phyloP scores from a whole-genome alignment of 2,888 invertebrate species.

The Drosophila peninsularis region DNA sequence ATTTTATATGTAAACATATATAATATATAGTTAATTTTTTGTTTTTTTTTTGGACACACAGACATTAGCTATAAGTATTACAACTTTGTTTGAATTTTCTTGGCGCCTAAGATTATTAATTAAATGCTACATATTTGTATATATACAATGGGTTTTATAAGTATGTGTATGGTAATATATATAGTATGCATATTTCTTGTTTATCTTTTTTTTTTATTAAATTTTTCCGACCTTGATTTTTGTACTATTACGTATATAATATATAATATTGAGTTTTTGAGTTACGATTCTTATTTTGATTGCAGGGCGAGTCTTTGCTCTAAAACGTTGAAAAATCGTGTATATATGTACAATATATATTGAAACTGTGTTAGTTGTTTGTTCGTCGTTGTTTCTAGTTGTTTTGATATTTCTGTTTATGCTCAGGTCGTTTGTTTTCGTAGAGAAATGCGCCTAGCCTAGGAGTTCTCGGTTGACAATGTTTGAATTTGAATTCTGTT shows the following conservation, averaged over 20 bases:
- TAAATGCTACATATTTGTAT: conserved; percentile 54
- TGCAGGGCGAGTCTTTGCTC: conserved; percentile 39
- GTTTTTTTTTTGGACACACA: conserved; percentile 58
- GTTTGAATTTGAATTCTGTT: conserved; percentile 43
- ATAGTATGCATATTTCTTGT: conserved; percentile 10
- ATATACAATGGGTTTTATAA: conserved; percentile 35
- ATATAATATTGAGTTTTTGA: conserved; percentile 50
- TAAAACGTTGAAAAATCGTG: conserved; percentile 18
- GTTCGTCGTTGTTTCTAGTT: conserved; percentile 11
- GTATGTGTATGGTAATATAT: conserved; percentile 16
- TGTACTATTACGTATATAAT: conserved; percentile 60
- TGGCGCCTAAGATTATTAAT: conserved; percentile 30
- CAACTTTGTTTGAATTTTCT: conserved; percentile 36
- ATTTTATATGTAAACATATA: no score
- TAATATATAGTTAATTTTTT: conserved; percentile 31
- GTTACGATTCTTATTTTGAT: conserved; percentile 45
- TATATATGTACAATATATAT: conserved; percentile 16
- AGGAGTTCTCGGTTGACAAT: no score
- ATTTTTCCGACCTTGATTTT: conserved; percentile 39
- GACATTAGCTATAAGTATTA: conserved; percentile 53
- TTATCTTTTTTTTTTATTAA: conserved; percentile 6
- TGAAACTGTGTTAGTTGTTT: conserved; percentile 14
- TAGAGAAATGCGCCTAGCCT: conserved; percentile 34
- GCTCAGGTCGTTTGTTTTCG: conserved; percentile 36
- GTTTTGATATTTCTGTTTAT: conserved; percentile 24